Evolutionary conservation across 2,888 invertebrate genomes (phyloP), one percentile per base, ranked within the genome.

Genomic region (Parapristionchus giblindavisi): DNA sequence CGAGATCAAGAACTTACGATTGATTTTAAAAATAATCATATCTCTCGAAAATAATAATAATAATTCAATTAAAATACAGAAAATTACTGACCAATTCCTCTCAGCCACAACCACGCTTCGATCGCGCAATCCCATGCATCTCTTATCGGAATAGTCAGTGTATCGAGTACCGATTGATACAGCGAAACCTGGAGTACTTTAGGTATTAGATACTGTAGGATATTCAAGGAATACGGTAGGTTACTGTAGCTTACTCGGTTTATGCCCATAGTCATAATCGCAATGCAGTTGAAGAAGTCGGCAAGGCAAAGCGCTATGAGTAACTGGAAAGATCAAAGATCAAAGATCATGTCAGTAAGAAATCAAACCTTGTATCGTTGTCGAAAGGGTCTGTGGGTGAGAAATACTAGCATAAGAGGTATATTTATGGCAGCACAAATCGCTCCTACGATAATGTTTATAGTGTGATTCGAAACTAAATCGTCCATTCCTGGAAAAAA

Each of bases 181-280:
- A 73, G 48, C 3, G 29, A 14, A 1, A 73, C 73, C 73, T 73
- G 34, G 17, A 43, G n/a, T n/a, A n/a, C n/a, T n/a, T n/a, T n/a
- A n/a, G n/a, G n/a, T n/a, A n/a, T n/a, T n/a, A n/a, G n/a, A n/a
- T n/a, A n/a, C n/a, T n/a, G n/a, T n/a, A n/a, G n/a, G n/a, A n/a
- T n/a, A n/a, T n/a, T n/a, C n/a, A n/a, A n/a, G n/a, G n/a, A n/a
- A n/a, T n/a, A n/a, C n/a, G n/a, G n/a, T n/a, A n/a, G n/a, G n/a
- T n/a, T n/a, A n/a, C n/a, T n/a, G n/a, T n/a, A n/a, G n/a, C 72
- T 6, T 34, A 83, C 81, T 8, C 83, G 78, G 36, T 83, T 81
- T 48, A 81, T 77, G n/a, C 83, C 83, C 83, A 83, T 83, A 14
- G 79, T 72, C 34, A 79, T 76, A n/a, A 83, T 83, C 0, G 80